Evolutionary conservation across 2,888 invertebrate species (phyloP).

Genomic region (Heliconius ethilla): DNA sequence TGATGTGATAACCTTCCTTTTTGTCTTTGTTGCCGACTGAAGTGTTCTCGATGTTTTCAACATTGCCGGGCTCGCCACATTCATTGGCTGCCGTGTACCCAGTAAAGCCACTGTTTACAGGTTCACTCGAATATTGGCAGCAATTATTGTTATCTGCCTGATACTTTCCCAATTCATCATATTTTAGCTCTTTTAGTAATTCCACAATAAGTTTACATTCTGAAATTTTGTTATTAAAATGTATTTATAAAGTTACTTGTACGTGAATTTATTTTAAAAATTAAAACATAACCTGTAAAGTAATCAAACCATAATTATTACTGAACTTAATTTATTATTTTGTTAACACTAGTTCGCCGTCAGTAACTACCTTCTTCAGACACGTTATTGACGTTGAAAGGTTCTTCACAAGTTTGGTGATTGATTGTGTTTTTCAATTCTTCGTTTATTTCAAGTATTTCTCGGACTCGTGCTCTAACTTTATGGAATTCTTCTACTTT

Average conservation of each 20-base stretch:
- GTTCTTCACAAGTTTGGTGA: conserved; percentile 51
- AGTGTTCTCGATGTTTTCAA: conserved; percentile 62
- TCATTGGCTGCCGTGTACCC: not conserved
- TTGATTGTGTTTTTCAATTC: conserved; percentile 51
- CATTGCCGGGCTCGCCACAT: conserved; percentile 46
- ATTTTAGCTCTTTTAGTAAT: conserved; percentile 62
- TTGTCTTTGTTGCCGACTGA: conserved; percentile 59
- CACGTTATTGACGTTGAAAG: conserved; percentile 46
- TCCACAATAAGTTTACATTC: conserved; percentile 62
- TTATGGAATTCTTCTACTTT: conserved; percentile 57
- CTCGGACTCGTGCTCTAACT: conserved; percentile 61
- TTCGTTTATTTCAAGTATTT: conserved; percentile 60
- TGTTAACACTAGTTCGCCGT: conserved; percentile 10
- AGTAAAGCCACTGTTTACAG: not conserved
- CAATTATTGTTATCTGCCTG: conserved; percentile 21
- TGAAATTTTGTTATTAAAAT: conserved; percentile 50
- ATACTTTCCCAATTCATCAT: conserved; percentile 48
- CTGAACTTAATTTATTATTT: conserved; percentile 29
- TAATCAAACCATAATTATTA: conserved; percentile 17
- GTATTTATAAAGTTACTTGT: conserved; percentile 13
- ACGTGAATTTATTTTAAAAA: conserved; percentile 1
- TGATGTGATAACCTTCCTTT: conserved; percentile 65
- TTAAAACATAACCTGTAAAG: not conserved
- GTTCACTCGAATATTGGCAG: conserved; percentile 20
- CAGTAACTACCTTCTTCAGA: conserved; percentile 56